Conservation (phyloP, 1,140 invertebrate species). For the Diploscapter pachys region DNA sequence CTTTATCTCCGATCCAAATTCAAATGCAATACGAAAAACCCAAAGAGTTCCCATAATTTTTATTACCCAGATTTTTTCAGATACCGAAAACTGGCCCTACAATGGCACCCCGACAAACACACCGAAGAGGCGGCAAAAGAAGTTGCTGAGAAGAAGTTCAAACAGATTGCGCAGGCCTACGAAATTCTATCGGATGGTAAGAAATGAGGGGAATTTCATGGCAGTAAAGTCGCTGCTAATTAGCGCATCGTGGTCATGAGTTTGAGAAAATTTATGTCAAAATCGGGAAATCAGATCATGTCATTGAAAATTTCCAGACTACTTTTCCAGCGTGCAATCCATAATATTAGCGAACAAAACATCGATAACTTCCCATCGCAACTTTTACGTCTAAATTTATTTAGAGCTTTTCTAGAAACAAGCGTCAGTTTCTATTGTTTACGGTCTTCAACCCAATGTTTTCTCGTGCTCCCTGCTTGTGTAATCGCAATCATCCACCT, state of each 20-base stretch:
- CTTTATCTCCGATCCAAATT: constrained; percentile 12
- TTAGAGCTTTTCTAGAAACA: no score
- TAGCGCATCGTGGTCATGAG: not conserved
- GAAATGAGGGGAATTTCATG: not conserved
- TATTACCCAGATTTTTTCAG: constrained; percentile 63
- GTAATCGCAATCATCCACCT: no score
- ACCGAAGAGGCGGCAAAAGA: constrained; percentile 80
- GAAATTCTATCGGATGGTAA: constrained; percentile 96
- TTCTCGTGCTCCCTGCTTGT: no score
- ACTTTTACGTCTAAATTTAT: no score
- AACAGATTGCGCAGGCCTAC: constrained; percentile 97
- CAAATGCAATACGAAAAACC: not conserved
- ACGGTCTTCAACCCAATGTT: no score
- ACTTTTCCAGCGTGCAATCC: no score
- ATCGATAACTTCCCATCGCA: no score
- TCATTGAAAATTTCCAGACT: no score
- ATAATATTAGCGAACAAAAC: no score
- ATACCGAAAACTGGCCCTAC: constrained; percentile 90
- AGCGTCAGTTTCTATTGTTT: no score
- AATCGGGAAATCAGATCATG: no score
- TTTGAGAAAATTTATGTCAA: no score
- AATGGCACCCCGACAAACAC: constrained; percentile 99
- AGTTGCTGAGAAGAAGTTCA: constrained; percentile 90
- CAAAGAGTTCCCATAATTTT: constrained; percentile 10
- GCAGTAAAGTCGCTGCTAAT: not conserved